Percentiles rank a stretch among this genome's conserved stretches.
These are phyloP conservation scores for Spinus pinus DNA, from an alignment of 2,797 vertebrate genomes.

Conservation along the genomic window DNA sequence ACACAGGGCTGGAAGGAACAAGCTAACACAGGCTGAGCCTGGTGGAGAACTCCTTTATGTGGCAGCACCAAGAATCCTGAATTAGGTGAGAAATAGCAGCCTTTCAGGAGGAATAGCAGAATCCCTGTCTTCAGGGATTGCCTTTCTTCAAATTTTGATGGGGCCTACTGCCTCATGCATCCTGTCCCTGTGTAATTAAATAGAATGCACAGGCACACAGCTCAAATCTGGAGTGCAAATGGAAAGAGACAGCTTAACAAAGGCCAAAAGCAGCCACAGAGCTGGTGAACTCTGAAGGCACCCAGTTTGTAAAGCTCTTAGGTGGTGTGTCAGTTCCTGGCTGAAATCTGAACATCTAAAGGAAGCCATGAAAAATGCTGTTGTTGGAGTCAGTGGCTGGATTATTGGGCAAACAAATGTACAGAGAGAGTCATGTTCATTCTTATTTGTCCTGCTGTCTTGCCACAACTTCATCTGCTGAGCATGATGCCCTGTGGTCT, in stretches of 20 bases:
- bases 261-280: neutral
- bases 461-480: neutral
- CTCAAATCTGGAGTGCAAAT: neutral
- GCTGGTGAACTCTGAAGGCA: neutral
- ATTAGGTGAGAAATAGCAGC: neutral
- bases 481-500: neutral
- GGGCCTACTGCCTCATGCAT: neutral
- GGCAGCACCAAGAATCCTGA: neutral
- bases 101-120: neutral
- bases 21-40: neutral
- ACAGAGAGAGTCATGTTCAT: neutral
- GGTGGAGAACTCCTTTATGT: neutral
- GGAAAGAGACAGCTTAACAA: neutral
- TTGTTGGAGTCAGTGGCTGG: neutral
- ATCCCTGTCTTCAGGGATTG: neutral
- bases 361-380: neutral
- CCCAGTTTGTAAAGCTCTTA: neutral
- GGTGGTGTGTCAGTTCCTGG: neutral
- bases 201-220: neutral
- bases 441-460: neutral
- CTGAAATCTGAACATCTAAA: neutral
- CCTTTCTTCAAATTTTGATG: neutral
- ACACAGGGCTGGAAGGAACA: neutral
- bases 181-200: neutral
- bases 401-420: neutral